Evolutionary conservation across 2,797 vertebrate genomes (phyloP).

Genomic region (Crax fasciolata): DNA sequence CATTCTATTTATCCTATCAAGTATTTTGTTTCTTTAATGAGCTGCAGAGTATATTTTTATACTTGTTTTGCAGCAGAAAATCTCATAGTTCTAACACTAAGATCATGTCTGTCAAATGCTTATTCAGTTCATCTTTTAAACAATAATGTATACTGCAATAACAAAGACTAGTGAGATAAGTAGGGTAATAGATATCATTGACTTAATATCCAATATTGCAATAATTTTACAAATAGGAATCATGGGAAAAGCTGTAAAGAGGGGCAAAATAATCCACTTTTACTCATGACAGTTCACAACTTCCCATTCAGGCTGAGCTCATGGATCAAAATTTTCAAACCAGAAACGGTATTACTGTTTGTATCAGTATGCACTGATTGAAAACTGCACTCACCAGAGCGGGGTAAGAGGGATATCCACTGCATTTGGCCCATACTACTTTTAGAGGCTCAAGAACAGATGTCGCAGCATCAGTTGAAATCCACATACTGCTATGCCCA

Average conservation of each 20-base stretch:
- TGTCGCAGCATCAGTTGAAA: slow-evolving; percentile 92
- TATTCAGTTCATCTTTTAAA: not conserved
- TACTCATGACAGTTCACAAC: not conserved
- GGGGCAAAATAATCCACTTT: not conserved
- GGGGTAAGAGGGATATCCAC: slow-evolving; percentile 98
- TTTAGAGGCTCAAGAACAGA: slow-evolving; percentile 96
- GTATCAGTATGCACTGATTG: not conserved
- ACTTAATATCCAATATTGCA: not conserved
- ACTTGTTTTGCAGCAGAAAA: not conserved
- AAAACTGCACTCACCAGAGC: slow-evolving; percentile 92
- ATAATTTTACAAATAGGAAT: not conserved
- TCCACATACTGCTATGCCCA: slow-evolving; percentile 97
- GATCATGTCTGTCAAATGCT: not conserved
- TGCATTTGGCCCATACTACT: slow-evolving; percentile 99
- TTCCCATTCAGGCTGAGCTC: not conserved
- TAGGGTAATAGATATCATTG: not conserved
- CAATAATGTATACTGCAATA: not conserved
- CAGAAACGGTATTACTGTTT: not conserved
- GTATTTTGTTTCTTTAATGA: not conserved
- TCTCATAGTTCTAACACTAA: not conserved
- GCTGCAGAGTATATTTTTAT: not conserved
- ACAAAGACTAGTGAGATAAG: not conserved
- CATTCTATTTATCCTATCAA: not conserved
- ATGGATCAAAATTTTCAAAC: accelerated
- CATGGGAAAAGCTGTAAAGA: not conserved